Conservation (phyloP, 1,140 invertebrate genomes). For the Drosophila bipectinata region DNA sequence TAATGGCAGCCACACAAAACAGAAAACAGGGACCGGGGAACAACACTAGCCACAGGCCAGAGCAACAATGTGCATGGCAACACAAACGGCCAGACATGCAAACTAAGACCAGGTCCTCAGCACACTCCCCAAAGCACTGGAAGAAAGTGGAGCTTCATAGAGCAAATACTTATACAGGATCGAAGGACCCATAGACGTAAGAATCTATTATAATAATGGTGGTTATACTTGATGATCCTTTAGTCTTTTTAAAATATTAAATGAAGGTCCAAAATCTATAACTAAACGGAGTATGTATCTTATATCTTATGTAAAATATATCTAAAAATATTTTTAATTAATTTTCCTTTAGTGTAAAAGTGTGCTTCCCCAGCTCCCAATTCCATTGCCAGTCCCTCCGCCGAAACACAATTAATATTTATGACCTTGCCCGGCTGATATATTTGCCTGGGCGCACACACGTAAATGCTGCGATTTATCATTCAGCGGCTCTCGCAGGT, state of each 20-base stretch:
- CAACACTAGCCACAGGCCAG: constrained; percentile 60
- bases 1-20: constrained; percentile 67
- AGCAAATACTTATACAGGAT: neutral
- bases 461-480: constrained; percentile 79
- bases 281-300: neutral
- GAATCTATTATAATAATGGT: neutral
- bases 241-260: too few relatives aligned
- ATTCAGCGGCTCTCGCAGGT: constrained; percentile 32
- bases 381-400: constrained; percentile 26
- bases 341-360: constrained; percentile 12
- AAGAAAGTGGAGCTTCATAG: neutral
- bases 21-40: constrained; percentile 32
- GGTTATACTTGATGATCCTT: too few relatives aligned
- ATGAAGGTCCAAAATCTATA: too few relatives aligned
- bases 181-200: too few relatives aligned
- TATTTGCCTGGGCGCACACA: constrained; percentile 80
- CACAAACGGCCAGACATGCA: constrained; percentile 29
- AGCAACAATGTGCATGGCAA: constrained; percentile 32
- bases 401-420: constrained; percentile 79
- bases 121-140: neutral
- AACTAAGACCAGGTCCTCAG: constrained; percentile 33
- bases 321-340: constrained; percentile 2
- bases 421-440: constrained; percentile 79
- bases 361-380: constrained; percentile 22
- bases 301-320: too few relatives aligned